Conservation (phyloP, 2,113 vertebrate genomes). For the Ranitomeya imitator region DNA sequence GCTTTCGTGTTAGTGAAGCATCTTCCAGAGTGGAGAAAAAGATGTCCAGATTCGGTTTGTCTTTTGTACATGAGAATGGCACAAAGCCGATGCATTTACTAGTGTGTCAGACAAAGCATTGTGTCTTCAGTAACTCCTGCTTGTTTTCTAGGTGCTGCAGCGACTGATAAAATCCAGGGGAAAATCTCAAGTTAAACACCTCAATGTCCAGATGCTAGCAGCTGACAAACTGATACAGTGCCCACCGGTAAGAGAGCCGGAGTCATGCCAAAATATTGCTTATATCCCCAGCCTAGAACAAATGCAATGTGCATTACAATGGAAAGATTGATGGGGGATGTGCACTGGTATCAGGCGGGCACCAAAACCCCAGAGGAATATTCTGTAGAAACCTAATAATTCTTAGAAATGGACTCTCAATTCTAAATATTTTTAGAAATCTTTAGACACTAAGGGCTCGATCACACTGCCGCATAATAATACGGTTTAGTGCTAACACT, state of each 20-base stretch:
- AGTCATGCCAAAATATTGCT: background rate
- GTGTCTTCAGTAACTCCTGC: background rate
- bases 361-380: no score
- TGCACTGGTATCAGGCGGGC: no score
- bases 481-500: no score
- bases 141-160: conserved; percentile 82
- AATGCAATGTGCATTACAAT: background rate
- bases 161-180: conserved; percentile 91
- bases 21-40: background rate
- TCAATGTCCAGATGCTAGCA: conserved; percentile 96
- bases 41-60: background rate
- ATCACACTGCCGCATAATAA: no score
- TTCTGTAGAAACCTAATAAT: no score
- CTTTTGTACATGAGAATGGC: background rate
- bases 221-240: conserved; percentile 93
- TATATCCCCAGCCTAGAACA: background rate
- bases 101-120: background rate
- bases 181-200: conserved; percentile 95
- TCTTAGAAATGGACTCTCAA: no score
- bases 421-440: no score
- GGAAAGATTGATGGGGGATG: no score
- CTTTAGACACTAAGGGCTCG: no score
- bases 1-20: background rate
- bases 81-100: background rate
- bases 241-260: conserved; percentile 81